These are phyloP conservation scores for Pseudopodoces humilis DNA, from an alignment of 2,113 vertebrate species.

Conservation along the genomic window DNA sequence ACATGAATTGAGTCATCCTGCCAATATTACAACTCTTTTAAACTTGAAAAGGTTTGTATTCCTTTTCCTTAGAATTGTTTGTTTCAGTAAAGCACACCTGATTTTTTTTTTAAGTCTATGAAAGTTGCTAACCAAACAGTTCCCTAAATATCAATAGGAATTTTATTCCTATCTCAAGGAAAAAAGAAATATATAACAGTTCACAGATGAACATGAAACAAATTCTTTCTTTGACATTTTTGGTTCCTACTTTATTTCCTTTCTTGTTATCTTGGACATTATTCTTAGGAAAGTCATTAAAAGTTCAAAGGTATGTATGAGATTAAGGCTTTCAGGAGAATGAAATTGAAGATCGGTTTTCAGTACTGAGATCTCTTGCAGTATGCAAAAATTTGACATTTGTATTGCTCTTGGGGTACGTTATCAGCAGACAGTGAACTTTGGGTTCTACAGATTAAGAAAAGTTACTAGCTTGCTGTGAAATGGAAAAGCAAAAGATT, in stretches of 20 bases:
- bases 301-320: slow-evolving; percentile 39
- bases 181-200: neutral
- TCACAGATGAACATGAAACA: neutral
- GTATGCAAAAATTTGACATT: slow-evolving; percentile 18
- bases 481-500: slow-evolving; percentile 34
- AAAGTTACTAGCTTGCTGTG: neutral
- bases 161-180: neutral
- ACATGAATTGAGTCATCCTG: neutral
- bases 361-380: neutral
- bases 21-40: neutral
- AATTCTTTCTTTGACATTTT: neutral
- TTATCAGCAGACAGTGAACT: slow-evolving; percentile 44
- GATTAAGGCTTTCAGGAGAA: slow-evolving; percentile 19
- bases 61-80: neutral
- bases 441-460: neutral
- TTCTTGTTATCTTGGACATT: neutral
- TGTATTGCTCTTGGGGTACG: neutral
- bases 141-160: neutral
- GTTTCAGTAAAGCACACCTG: neutral
- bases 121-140: neutral
- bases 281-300: slow-evolving; percentile 17
- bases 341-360: neutral
- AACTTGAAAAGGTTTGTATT: neutral
- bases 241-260: neutral
- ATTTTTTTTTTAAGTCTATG: neutral